Conservation (phyloP, 2,888 invertebrate genomes). For the Cantharis rustica region DNA sequence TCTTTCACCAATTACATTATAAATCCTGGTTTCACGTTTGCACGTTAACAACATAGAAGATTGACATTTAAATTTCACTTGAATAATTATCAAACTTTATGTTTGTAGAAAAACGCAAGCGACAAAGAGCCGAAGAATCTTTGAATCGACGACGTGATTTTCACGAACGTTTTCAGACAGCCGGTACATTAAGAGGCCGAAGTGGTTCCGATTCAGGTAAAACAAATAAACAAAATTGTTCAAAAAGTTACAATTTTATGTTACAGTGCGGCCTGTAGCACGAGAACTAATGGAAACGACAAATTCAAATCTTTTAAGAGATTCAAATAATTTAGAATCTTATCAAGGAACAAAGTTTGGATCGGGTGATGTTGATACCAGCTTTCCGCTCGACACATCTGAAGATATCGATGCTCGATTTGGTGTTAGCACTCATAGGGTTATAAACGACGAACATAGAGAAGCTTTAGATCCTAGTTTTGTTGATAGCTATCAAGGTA, state of each 20-base stretch:
- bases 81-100: conserved; percentile 5
- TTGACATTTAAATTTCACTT: too few species aligned
- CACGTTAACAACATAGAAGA: too few species aligned
- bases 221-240: neutral
- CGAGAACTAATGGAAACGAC: conserved; percentile 71
- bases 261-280: conserved; percentile 58
- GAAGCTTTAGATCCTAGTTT: conserved; percentile 51
- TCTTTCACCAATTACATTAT: too few species aligned
- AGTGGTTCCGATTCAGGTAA: conserved; percentile 59
- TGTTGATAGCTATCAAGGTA: conserved; percentile 53
- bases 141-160: conserved; percentile 74
- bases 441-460: conserved; percentile 51
- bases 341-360: conserved; percentile 60
- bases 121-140: conserved; percentile 82
- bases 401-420: conserved; percentile 65
- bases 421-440: conserved; percentile 65
- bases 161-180: conserved; percentile 66
- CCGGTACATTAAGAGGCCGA: conserved; percentile 55
- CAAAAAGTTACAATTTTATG: neutral
- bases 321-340: conserved; percentile 75
- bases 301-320: conserved; percentile 76
- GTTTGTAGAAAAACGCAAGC: conserved; percentile 73
- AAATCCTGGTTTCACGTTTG: too few species aligned
- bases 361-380: conserved; percentile 48
- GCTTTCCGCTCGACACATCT: conserved; percentile 51